Percentiles rank a stretch among this genome's conserved stretches.
Evolutionary conservation across 2,888 invertebrate species (phyloP).

Genomic region (Scaptomyza tumidula): DNA sequence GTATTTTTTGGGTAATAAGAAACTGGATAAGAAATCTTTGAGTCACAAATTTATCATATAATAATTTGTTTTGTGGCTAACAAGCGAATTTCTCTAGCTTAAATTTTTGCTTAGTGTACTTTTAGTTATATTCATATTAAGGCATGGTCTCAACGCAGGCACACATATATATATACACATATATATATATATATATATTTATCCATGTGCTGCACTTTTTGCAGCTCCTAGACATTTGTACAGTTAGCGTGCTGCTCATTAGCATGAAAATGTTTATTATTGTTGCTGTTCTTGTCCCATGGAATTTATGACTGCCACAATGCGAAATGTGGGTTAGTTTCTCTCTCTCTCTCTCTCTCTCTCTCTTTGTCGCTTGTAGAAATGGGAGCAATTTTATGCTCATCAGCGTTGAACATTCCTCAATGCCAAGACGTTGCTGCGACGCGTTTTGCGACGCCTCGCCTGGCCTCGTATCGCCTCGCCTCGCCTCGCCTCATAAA

Average conservation of each 20-base stretch:
- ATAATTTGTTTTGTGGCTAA: no score
- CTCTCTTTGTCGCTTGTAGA: constrained; percentile 9
- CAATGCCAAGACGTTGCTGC: constrained; percentile 55
- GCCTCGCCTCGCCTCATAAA: constrained; percentile 70
- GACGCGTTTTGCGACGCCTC: not conserved
- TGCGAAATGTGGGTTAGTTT: constrained; percentile 73
- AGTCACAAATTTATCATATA: no score
- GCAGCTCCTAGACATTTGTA: constrained; percentile 59
- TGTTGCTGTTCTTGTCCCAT: constrained; percentile 31
- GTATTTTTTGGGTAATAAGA: no score
- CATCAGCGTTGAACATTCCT: constrained; percentile 74
- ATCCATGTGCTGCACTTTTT: constrained; percentile 28
- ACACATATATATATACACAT: not conserved
- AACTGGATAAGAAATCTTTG: no score
- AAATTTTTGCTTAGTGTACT: not conserved
- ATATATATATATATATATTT: not conserved
- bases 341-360: constrained; percentile 1
- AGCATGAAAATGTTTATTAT: constrained; percentile 72
- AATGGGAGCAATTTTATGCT: constrained; percentile 76
- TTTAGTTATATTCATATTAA: constrained; percentile 23
- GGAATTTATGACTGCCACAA: constrained; percentile 75
- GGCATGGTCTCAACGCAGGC: constrained; percentile 19
- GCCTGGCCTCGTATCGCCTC: constrained; percentile 50
- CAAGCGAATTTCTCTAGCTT: not conserved
- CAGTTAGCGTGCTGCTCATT: constrained; percentile 78